Evolutionary conservation across 2,797 vertebrate species (phyloP).

Genomic region (Lerista edwardsae): DNA sequence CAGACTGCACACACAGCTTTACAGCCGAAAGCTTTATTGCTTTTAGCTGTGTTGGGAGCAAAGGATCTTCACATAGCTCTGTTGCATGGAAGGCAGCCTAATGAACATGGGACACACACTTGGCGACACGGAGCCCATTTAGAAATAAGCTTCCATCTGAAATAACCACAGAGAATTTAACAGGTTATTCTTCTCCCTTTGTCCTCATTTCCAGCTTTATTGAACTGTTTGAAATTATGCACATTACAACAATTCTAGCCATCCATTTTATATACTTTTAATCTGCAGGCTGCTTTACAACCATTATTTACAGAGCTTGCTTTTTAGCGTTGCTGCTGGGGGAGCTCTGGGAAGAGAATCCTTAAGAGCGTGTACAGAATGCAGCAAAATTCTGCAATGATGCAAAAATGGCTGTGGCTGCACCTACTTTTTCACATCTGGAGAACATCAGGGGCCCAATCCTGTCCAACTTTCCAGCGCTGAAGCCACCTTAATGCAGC

Average conservation of each 20-base stretch:
- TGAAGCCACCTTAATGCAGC: no score
- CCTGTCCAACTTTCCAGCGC: no score
- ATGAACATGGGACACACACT: rapidly evolving
- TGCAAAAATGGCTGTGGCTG: no score
- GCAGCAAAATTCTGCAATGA: background rate
- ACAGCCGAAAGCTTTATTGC: background rate
- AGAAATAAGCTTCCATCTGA: background rate
- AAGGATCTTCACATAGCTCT: rapidly evolving
- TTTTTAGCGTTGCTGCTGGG: background rate
- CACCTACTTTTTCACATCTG: no score
- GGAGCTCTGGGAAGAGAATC: background rate
- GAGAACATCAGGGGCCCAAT: background rate
- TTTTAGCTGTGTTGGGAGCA: rapidly evolving
- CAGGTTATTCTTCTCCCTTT: background rate
- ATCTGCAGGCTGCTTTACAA: background rate
- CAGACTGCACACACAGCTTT: background rate
- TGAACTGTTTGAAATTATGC: background rate
- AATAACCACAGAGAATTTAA: background rate
- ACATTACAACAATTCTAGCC: background rate
- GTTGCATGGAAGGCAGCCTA: background rate
- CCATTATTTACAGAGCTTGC: background rate
- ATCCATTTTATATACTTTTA: background rate
- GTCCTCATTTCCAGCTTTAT: background rate
- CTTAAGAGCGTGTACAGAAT: background rate
- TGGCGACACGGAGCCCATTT: background rate